Conservation (phyloP, 2,888 invertebrate genomes). For the Dusona sp. region DNA sequence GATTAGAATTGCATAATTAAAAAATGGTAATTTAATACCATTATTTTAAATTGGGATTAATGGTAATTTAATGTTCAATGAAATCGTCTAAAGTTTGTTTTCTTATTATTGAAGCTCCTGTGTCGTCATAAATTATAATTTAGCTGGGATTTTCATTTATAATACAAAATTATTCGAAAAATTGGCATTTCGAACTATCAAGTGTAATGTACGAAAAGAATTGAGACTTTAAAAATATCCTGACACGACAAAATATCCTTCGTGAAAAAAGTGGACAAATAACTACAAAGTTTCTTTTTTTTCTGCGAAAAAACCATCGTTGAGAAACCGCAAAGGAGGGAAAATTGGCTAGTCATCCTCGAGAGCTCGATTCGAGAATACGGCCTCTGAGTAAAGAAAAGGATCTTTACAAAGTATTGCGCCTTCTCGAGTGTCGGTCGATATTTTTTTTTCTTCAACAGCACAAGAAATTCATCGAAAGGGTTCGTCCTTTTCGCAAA, state of each 20-base stretch:
- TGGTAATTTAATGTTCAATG: background rate
- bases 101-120: background rate
- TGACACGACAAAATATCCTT: background rate
- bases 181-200: background rate
- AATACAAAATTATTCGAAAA: background rate
- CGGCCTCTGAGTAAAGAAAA: constrained; percentile 21
- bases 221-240: background rate
- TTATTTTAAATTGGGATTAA: no score
- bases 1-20: background rate
- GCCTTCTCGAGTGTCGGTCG: constrained; percentile 33
- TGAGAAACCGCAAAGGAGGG: constrained; percentile 48
- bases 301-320: background rate
- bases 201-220: background rate
- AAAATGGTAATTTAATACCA: no score
- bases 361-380: constrained; percentile 24
- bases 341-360: constrained; percentile 58
- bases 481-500: constrained; percentile 47
- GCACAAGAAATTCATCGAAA: constrained; percentile 27
- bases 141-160: background rate
- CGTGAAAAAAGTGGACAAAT: background rate
- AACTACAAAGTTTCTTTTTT: constrained; percentile 1
- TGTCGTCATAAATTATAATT: no score
- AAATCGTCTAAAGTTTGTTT: background rate
- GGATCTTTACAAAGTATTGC: constrained; percentile 45
- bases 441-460: constrained; percentile 20